Evolutionary conservation across 2,797 vertebrate genomes (phyloP).

Genomic region (Alauda arvensis): DNA sequence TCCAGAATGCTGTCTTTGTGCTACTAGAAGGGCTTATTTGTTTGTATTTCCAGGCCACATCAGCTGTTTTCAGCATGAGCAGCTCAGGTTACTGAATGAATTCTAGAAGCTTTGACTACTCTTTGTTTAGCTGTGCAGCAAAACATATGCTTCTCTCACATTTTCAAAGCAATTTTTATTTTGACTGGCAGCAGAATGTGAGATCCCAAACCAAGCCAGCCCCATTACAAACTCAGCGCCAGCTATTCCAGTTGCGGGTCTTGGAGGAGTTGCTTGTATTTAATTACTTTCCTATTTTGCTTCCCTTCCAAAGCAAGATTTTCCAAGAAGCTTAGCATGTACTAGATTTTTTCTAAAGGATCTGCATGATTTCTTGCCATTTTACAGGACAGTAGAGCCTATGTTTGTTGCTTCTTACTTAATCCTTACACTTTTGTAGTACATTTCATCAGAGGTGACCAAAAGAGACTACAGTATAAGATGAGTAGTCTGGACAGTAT

Average conservation of each 20-base stretch:
- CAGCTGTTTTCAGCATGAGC: background rate
- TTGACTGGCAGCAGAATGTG: background rate
- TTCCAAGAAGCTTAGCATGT: background rate
- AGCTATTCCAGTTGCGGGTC: background rate
- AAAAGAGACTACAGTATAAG: background rate
- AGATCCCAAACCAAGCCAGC: background rate
- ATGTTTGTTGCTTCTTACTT: background rate
- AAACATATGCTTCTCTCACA: background rate
- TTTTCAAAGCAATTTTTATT: background rate
- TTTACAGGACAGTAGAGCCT: background rate
- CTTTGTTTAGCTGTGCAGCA: background rate
- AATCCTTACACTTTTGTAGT: background rate
- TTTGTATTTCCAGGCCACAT: background rate
- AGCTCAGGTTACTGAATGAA: background rate
- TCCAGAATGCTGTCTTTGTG: background rate
- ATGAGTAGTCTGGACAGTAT: background rate
- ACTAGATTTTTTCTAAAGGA: background rate
- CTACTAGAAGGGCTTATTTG: background rate
- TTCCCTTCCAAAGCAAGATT: background rate
- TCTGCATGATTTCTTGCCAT: background rate
- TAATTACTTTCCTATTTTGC: background rate
- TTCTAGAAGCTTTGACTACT: background rate
- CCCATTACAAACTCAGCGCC: background rate
- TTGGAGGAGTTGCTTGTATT: background rate
- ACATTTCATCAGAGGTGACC: background rate